These are phyloP conservation scores for Cylindroiulus punctatus DNA, from an alignment of 2,888 invertebrate species.

Conservation along the genomic window DNA sequence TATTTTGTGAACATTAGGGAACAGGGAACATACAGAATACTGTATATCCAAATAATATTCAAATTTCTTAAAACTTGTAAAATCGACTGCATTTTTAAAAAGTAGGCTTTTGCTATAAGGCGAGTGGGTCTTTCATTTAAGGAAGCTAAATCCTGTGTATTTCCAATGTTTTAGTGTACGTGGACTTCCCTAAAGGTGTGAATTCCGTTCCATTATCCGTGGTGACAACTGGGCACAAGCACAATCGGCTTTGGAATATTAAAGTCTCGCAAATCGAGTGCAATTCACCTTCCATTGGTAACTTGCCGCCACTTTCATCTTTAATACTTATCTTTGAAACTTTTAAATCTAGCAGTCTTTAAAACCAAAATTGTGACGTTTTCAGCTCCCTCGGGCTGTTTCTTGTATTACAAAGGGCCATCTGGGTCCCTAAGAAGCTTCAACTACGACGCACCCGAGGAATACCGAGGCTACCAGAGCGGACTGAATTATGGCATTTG, in stretches of 20 bases:
- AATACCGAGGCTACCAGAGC: constrained; percentile 59
- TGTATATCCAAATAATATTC: too few relatives aligned
- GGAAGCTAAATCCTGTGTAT: neutral
- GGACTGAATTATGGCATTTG: constrained; percentile 61
- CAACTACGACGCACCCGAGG: constrained; percentile 60
- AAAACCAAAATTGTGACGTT: neutral
- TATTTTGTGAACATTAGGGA: too few relatives aligned
- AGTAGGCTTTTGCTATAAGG: too few relatives aligned
- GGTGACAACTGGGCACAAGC: constrained; percentile 58
- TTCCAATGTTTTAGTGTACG: constrained; percentile 55
- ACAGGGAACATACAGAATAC: too few relatives aligned
- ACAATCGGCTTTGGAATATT: constrained; percentile 58
- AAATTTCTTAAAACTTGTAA: too few relatives aligned
- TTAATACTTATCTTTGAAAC: neutral
- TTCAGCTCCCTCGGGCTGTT: constrained; percentile 59
- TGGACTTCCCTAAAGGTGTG: constrained; percentile 59
- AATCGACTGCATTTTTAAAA: too few relatives aligned
- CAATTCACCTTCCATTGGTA: constrained; percentile 59
- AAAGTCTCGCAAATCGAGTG: constrained; percentile 59
- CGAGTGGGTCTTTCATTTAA: too few relatives aligned
- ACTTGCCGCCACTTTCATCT: neutral
- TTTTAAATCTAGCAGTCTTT: neutral
- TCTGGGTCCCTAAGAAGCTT: constrained; percentile 60
- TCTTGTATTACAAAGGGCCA: constrained; percentile 61
- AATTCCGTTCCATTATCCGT: constrained; percentile 58